Percentiles rank a stretch among this genome's conserved stretches.
These are phyloP conservation scores for Byasa hedistus DNA, from an alignment of 2,888 invertebrate genomes.

Conservation along the genomic window DNA sequence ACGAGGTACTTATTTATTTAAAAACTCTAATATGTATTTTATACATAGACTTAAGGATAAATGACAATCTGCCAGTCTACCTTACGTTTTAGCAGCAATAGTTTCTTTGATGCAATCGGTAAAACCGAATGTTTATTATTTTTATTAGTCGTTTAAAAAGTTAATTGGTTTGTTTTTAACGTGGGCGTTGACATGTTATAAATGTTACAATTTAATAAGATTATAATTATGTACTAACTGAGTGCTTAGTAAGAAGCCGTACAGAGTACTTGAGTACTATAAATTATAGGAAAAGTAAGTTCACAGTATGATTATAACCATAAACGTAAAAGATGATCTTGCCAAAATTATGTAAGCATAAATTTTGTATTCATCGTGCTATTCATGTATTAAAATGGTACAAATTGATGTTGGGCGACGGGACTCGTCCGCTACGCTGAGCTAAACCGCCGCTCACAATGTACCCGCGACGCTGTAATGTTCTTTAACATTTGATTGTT, in stretches of 20 bases:
- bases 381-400: conserved; percentile 59
- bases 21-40: background rate
- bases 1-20: conserved; percentile 86
- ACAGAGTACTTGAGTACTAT: background rate
- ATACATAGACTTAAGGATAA: background rate
- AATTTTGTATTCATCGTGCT: conserved; percentile 55
- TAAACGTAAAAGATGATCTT: background rate
- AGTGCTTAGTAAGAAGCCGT: conserved; percentile 24
- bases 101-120: background rate
- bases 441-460: conserved; percentile 63
- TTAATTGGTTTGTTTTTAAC: conserved; percentile 2
- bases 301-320: background rate
- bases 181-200: conserved; percentile 20
- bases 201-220: conserved; percentile 26
- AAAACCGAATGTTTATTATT: background rate
- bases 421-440: conserved; percentile 62
- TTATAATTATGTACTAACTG: conserved; percentile 26
- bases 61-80: too few species aligned
- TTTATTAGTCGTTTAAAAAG: background rate
- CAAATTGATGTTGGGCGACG: conserved; percentile 55
- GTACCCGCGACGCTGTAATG: conserved; percentile 51
- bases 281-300: background rate
- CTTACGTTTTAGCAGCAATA: too few species aligned
- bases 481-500: conserved; percentile 60
- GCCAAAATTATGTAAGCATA: conserved; percentile 39